These are phyloP conservation scores for Cricetomys ansorgei DNA, from an alignment of 2,113 vertebrate species.

Conservation along the genomic window DNA sequence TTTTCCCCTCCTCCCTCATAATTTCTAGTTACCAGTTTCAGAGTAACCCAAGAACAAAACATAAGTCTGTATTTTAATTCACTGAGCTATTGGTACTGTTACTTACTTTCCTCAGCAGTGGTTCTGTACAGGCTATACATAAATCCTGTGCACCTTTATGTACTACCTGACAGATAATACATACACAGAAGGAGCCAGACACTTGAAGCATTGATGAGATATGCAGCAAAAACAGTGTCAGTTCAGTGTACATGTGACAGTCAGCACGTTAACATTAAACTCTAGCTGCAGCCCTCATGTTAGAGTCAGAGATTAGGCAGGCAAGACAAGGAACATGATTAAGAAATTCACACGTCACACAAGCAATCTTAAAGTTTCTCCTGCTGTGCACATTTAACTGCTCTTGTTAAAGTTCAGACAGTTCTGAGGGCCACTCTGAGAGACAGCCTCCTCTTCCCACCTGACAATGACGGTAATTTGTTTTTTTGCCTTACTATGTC, in stretches of 20 bases:
- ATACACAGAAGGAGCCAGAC: not conserved
- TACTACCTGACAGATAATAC: not conserved
- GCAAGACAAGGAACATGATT: not conserved
- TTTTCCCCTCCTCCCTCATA: not conserved
- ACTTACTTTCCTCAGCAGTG: not conserved
- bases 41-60: not conserved
- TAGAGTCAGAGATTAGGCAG: not conserved
- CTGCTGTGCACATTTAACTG: no score
- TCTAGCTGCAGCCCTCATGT: not conserved
- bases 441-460: not conserved
- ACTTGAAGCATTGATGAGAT: not conserved
- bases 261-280: not conserved
- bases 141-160: not conserved
- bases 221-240: not conserved
- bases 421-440: not conserved
- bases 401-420: not conserved
- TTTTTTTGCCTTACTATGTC: not conserved
- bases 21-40: constrained; percentile 23
- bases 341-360: not conserved
- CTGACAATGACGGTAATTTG: not conserved
- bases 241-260: not conserved
- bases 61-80: not conserved
- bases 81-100: not conserved
- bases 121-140: not conserved
- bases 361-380: not conserved